Evolutionary conservation across 2,888 invertebrate species (phyloP), one percentile per base, ranked within the genome.

Genomic region (Leucania comma): DNA sequence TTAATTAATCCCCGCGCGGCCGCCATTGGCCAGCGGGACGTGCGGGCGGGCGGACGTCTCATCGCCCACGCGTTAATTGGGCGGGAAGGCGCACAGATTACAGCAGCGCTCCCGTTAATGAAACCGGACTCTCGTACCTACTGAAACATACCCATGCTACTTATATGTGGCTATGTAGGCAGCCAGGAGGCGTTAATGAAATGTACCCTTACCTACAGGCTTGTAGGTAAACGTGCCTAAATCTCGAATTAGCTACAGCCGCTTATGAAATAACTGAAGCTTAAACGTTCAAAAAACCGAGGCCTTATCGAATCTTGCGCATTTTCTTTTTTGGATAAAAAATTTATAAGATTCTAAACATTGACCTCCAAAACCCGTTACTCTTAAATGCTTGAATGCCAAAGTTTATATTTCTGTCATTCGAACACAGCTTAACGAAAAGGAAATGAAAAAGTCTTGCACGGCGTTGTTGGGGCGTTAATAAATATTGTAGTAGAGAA

Each of bases 61-160:
- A 93, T 93, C 94, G 95, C 94, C 94, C 90, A 93, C 94, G 95
- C 95, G 95, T 95, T 96, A 96, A 96, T 96, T 96, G 96, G 95
- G 93, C 94, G 95, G 92, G 90, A 92, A 91, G 90, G 88, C 83
- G 89, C 88, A 89, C 87, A 92, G 93, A 93, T 94, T 93, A 93
- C 88, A 88, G 85, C 84, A 86, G 88, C 88, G 74, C 86, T 87
- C 83, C 88, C 89, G 92, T 92, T 95, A 96, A 96, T 95, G 94
- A 95, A 92, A 91, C 90, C 84, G 87, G 87, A 88, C 88, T 89
- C 90, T 89, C 86, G 78, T 85, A 87, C 88, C 87, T 86, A 84
- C 84, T 74, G 71, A 72, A 74, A 75, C 72, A 68, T 69, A 73
- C 61, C 68, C 73, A 64, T 69, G 51, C 9, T 5, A 66, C 54